Base-by-base conservation (phyloP, 2,888 invertebrate genomes). In the Clitarchus hookeri region DNA sequence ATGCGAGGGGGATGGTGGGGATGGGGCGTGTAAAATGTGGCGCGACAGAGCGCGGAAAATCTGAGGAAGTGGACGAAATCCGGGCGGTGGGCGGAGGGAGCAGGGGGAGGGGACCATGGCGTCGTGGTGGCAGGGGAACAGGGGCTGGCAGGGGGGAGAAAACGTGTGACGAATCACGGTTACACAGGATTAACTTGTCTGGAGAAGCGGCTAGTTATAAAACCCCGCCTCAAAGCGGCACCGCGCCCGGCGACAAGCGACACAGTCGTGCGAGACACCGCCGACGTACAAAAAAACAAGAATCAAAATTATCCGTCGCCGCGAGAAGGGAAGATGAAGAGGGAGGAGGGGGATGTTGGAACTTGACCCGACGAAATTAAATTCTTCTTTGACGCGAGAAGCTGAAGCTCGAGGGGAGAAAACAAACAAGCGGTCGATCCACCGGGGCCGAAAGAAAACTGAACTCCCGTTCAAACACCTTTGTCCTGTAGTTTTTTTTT, bases 181-280 rank as follows among this genome's bases (percentile, higher is more conserved):
- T 88, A 88, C 87, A 88, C 87, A 87, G 87, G 87, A 88, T 88
- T 87, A 87, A 87, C 88, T 88, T 86, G 87, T 88, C 87, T 85
- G 84, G 77, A 85, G 83, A 82, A 77, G 44, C n/a, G n/a, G 53
- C 53, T 44, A 54, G 82, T 44, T 25, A 48, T 77, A 85, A 83
- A 85, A 85, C 48, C 26, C 83, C 65, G 19, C 77, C 83, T 83
- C 83, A 83, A 85, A 83, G 65, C 77, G 85, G 65, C 25, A 26
- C 53, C 83, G 48, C n/a, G 26, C 48, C 8, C 65, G 19, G 65
- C 65, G 65, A 65, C 65, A 65, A 65, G n/a, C 65, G 65, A 65
- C n/a, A 65, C n/a, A 65, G 65, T 65, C 65, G 65, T 65, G 65
- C 65, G 65, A 65, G 65, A 65, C 65, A 65, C n/a, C n/a, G 65